A percentile compares a stretch with the other conserved stretches of the same genome.
These are phyloP conservation scores for Campoletis sonorensis DNA, from an alignment of 1,140 invertebrate species.

Conservation along the genomic window DNA sequence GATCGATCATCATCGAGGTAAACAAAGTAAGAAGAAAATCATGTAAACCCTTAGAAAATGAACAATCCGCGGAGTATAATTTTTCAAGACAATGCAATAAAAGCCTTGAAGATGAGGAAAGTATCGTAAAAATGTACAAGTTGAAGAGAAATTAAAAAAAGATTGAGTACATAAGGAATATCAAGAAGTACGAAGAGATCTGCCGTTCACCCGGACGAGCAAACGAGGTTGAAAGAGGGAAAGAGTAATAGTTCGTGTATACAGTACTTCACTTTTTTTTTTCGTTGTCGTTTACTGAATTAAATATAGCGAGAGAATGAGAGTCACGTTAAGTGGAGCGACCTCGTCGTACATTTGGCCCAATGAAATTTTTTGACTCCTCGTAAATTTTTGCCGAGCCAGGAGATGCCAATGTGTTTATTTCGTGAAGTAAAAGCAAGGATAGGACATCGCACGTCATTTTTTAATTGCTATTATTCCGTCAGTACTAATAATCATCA, in stretches of 20 bases:
- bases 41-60: too few species aligned
- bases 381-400: conserved; percentile 23
- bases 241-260: conserved; percentile 16
- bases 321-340: conserved; percentile 32
- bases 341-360: conserved; percentile 35
- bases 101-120: too few species aligned
- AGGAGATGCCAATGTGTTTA: neutral
- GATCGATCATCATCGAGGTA: too few species aligned
- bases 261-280: neutral
- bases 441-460: neutral
- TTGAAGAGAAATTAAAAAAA: too few species aligned
- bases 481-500: neutral
- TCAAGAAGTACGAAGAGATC: neutral
- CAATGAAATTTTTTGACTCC: conserved; percentile 18
- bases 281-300: conserved; percentile 14
- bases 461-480: conserved; percentile 1
- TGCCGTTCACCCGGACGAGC: neutral
- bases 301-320: conserved; percentile 37
- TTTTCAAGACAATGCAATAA: too few species aligned
- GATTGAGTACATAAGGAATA: too few species aligned
- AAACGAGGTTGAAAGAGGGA: conserved; percentile 13
- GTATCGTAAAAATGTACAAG: too few species aligned
- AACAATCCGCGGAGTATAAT: too few species aligned
- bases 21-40: too few species aligned
- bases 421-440: neutral